Conservation (phyloP, 2,888 invertebrate genomes). For the Zaprionus lineosus region DNA sequence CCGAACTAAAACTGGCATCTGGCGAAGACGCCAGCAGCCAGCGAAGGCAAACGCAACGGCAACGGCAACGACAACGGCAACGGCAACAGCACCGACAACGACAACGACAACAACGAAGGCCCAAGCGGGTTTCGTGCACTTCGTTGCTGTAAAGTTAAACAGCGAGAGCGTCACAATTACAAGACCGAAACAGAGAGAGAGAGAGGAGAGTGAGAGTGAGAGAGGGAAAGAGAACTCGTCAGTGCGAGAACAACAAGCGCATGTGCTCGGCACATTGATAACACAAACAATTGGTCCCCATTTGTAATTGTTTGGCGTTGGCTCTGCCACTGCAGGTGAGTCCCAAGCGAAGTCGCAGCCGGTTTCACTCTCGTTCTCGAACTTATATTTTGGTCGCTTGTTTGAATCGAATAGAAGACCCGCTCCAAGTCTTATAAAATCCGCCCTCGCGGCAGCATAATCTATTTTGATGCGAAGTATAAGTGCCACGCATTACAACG, state of each 20-base stretch:
- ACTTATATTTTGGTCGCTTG: slow-evolving; percentile 37
- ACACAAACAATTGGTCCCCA: slow-evolving; percentile 44
- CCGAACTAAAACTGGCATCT: slow-evolving; percentile 76
- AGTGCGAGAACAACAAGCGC: slow-evolving; percentile 10
- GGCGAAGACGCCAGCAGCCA: slow-evolving; percentile 27
- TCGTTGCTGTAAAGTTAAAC: slow-evolving; percentile 22
- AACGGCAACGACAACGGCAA: slow-evolving; percentile 10
- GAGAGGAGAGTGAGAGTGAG: not conserved
- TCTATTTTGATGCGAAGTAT: too few relatives aligned
- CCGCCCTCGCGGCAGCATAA: too few relatives aligned
- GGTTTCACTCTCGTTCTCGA: not conserved
- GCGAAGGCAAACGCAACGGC: slow-evolving; percentile 26
- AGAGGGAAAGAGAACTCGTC: slow-evolving; percentile 2
- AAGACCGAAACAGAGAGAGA: not conserved
- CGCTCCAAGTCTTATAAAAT: too few relatives aligned
- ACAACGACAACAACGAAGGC: not conserved
- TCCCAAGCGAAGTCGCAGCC: slow-evolving; percentile 14
- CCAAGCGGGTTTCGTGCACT: slow-evolving; percentile 15
- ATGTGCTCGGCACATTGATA: slow-evolving; percentile 29
- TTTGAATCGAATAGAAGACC: too few relatives aligned
- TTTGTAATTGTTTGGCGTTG: slow-evolving; percentile 20
- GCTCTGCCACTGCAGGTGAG: slow-evolving; percentile 33
- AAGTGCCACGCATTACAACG: too few relatives aligned
- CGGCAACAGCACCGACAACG: slow-evolving; percentile 12
- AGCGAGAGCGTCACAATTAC: slow-evolving; percentile 6